phyloP scores from a whole-genome alignment of 2,888 invertebrate genomes.

The Leptodirus hochenwartii region DNA sequence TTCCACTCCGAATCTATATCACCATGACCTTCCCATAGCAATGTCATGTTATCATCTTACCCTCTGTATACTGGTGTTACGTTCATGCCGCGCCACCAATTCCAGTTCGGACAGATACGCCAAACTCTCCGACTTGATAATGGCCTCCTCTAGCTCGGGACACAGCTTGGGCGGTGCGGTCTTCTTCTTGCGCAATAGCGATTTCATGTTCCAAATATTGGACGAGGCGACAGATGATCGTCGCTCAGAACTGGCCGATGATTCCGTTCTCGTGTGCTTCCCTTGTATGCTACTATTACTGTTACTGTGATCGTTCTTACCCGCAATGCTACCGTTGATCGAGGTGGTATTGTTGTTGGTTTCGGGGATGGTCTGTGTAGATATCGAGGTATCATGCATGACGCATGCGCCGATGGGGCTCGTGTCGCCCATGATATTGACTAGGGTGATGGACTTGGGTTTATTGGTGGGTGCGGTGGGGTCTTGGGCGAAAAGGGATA shows the following conservation, averaged over 20 bases:
- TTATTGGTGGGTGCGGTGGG: conserved; percentile 17
- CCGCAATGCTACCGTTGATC: conserved; percentile 7
- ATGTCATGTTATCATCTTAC: too few relatives aligned
- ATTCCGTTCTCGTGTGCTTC: conserved; percentile 5
- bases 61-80: conserved; percentile 31
- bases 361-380: conserved; percentile 6
- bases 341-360: conserved; percentile 8
- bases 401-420: conserved; percentile 10
- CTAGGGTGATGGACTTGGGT: conserved; percentile 27
- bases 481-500: conserved; percentile 23
- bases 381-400: too few relatives aligned
- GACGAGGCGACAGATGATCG: conserved; percentile 12
- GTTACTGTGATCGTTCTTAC: conserved; percentile 6
- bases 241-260: conserved; percentile 6
- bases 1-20: too few relatives aligned
- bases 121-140: conserved; percentile 31
- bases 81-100: conserved; percentile 30
- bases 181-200: conserved; percentile 23
- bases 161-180: conserved; percentile 23
- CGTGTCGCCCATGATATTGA: conserved; percentile 23
- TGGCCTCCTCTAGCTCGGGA: conserved; percentile 30
- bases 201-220: conserved; percentile 22
- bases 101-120: conserved; percentile 31
- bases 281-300: conserved; percentile 7
- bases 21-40: too few relatives aligned